Percentiles rank a stretch among this genome's conserved stretches.
phyloP scores from a whole-genome alignment of 1,140 invertebrate species.

The Monomorium pharaonis region DNA sequence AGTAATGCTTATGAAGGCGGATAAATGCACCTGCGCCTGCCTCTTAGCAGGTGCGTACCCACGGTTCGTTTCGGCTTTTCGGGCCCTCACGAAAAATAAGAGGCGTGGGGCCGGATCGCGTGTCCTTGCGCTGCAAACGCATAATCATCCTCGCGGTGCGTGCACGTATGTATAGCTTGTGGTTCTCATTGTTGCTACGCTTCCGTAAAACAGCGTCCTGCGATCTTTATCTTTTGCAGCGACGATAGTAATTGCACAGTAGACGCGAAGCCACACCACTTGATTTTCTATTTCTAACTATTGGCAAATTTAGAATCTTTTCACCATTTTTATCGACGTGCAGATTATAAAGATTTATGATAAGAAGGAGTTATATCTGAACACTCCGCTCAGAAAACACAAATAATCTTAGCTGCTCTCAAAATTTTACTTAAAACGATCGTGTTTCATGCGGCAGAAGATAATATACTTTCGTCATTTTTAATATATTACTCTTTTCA shows the following conservation, averaged over 20 bases:
- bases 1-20: conserved; percentile 72
- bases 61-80: conserved; percentile 40
- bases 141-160: conserved; percentile 57
- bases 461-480: not conserved
- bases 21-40: conserved; percentile 68
- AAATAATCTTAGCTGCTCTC: not conserved
- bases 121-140: conserved; percentile 63
- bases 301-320: not conserved
- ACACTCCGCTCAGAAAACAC: not conserved
- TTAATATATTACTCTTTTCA: not conserved
- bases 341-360: not conserved
- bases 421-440: not conserved
- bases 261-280: not conserved
- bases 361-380: not conserved
- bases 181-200: conserved; percentile 16
- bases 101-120: conserved; percentile 59
- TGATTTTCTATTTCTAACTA: not conserved
- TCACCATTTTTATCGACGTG: not conserved
- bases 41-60: conserved; percentile 72
- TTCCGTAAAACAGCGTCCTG: conserved; percentile 1
- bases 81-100: conserved; percentile 57
- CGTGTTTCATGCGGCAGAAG: not conserved
- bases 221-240: not conserved
- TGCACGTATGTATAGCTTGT: conserved; percentile 40
- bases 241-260: not conserved